Evolutionary conservation across 2,113 vertebrate species (phyloP).

Genomic region (Shinisaurus crocodilurus): DNA sequence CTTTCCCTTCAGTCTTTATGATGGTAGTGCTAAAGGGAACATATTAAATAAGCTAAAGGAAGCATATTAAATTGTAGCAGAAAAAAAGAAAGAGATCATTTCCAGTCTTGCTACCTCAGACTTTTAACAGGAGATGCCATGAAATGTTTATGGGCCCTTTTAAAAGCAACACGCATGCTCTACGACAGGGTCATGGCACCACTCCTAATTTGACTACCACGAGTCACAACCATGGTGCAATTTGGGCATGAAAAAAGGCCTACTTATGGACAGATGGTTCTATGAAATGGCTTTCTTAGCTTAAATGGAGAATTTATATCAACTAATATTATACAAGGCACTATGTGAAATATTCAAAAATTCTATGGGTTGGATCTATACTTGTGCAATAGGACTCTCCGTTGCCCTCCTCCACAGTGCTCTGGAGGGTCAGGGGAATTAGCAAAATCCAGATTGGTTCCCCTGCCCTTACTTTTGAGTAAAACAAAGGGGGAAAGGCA

Average conservation of each 20-base stretch:
- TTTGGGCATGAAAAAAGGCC: not conserved
- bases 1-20: not conserved
- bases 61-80: not conserved
- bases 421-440: no score
- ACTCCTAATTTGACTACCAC: not conserved
- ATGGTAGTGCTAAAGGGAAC: not conserved
- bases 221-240: not conserved
- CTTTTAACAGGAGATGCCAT: not conserved
- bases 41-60: not conserved
- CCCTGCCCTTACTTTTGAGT: no score
- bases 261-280: not conserved
- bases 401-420: no score
- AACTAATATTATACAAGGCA: not conserved
- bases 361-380: not conserved
- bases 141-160: not conserved
- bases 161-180: not conserved
- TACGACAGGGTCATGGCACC: not conserved
- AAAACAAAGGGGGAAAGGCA: no score
- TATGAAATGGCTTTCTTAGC: not conserved
- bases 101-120: not conserved
- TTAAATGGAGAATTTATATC: not conserved
- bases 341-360: not conserved
- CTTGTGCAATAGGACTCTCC: no score
- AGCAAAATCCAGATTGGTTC: no score
- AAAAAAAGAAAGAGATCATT: not conserved